A percentile compares a stretch with the other conserved stretches of the same genome.
These are phyloP conservation scores for Melolontha melolontha DNA, from an alignment of 2,888 invertebrate genomes.

Conservation along the genomic window DNA sequence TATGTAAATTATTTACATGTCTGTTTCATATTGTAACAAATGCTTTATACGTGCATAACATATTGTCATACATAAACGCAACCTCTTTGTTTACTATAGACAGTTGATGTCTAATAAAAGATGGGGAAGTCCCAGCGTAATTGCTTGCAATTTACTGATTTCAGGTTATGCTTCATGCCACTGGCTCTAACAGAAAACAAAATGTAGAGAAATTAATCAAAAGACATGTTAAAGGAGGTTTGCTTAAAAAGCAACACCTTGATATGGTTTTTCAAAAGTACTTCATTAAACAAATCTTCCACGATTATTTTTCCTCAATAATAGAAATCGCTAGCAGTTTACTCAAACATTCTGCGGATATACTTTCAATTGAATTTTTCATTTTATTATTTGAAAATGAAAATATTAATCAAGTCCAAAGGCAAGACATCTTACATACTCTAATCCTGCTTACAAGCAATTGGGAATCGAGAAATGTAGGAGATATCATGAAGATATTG, in stretches of 20 bases:
- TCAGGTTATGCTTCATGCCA: constrained; percentile 69
- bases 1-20: too few species aligned
- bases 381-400: constrained; percentile 65
- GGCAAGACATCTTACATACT: constrained; percentile 58
- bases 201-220: constrained; percentile 73
- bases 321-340: constrained; percentile 71
- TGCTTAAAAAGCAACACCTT: constrained; percentile 71
- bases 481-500: constrained; percentile 55
- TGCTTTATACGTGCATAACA: too few species aligned
- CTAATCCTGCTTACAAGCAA: constrained; percentile 57
- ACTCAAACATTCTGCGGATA: constrained; percentile 67
- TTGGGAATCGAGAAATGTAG: constrained; percentile 54
- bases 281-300: constrained; percentile 64
- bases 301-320: constrained; percentile 69
- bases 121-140: too few species aligned
- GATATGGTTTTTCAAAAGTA: constrained; percentile 70
- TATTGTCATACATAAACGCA: too few species aligned
- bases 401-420: constrained; percentile 54
- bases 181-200: constrained; percentile 69
- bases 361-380: constrained; percentile 70
- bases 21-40: too few species aligned
- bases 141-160: background rate
- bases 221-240: constrained; percentile 72
- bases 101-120: background rate
- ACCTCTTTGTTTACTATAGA: background rate